phyloP scores from a whole-genome alignment of 2,888 invertebrate genomes.

The Dasypolia templi region DNA sequence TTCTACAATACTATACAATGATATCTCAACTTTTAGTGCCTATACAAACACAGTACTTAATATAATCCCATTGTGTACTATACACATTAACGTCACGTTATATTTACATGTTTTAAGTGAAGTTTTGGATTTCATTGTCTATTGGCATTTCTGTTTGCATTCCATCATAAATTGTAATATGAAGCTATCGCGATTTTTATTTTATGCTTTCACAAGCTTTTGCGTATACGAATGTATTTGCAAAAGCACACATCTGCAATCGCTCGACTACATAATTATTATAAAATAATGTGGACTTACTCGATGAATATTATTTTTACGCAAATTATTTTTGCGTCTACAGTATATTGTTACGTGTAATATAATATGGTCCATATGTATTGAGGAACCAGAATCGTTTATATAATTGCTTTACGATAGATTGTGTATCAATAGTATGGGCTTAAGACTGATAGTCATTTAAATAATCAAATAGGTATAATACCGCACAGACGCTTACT shows the following conservation, averaged over 20 bases:
- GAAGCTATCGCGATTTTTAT: conserved; percentile 1
- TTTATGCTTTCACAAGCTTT: conserved; percentile 8
- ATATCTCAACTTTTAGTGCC: conserved; percentile 56
- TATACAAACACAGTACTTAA: conserved; percentile 50
- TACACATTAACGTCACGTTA: conserved; percentile 1
- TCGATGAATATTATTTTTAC: conserved; percentile 1
- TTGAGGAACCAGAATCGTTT: conserved; percentile 15
- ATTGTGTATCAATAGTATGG: conserved; percentile 49
- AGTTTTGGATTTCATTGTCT: conserved; percentile 18
- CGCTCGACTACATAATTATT: neutral
- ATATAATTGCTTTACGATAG: conserved; percentile 49
- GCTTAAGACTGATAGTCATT: conserved; percentile 64
- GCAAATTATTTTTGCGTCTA: conserved; percentile 14
- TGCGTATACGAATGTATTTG: neutral
- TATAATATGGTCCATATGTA: conserved; percentile 8
- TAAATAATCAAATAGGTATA: conserved; percentile 51
- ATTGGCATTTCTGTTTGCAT: conserved; percentile 54
- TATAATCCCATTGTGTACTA: conserved; percentile 32
- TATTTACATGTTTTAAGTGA: conserved; percentile 14
- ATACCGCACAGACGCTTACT: conserved; percentile 46
- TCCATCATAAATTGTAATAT: conserved; percentile 35
- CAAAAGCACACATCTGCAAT: conserved; percentile 3
- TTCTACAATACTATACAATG: conserved; percentile 25
- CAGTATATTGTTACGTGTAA: conserved; percentile 5
- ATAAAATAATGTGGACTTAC: neutral